These are phyloP conservation scores for Oostethus manadensis DNA, from an alignment of 2,113 vertebrate species.

Conservation along the genomic window DNA sequence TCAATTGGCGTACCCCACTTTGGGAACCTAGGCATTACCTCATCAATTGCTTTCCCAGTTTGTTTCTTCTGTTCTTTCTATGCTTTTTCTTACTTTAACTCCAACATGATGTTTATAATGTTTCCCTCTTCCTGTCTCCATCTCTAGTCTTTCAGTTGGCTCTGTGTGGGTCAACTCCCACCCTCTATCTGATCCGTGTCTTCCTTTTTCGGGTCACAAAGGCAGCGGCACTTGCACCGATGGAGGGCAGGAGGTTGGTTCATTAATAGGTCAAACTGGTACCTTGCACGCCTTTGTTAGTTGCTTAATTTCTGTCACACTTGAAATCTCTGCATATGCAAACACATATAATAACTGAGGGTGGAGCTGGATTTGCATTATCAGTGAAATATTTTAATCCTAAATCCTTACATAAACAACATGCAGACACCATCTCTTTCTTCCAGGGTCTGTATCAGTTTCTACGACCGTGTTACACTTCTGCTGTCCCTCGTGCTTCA, in stretches of 20 bases:
- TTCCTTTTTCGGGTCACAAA: conserved; percentile 76
- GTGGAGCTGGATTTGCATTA: not conserved
- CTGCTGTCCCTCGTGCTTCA: conserved; percentile 22
- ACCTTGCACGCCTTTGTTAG: not conserved
- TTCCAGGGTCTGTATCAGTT: conserved; percentile 82
- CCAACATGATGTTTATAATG: not conserved
- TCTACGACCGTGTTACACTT: conserved; percentile 52
- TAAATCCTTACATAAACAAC: too few species aligned
- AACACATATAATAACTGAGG: too few species aligned
- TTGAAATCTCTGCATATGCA: not conserved
- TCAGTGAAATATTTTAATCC: not conserved
- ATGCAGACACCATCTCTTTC: not conserved
- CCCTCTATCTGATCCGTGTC: conserved; percentile 75
- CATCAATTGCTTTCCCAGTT: too few species aligned
- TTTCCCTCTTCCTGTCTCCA: not conserved
- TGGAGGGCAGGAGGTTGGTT: conserved; percentile 79
- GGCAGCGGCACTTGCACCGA: conserved; percentile 79
- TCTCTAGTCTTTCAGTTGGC: conserved; percentile 74
- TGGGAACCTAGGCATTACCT: too few species aligned
- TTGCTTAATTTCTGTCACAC: not conserved
- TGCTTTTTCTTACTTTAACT: not conserved
- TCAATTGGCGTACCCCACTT: too few species aligned
- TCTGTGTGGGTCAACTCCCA: conserved; percentile 83
- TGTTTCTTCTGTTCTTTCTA: too few species aligned
- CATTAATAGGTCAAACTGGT: not conserved